Base-by-base conservation (phyloP, 64 coral and sea anemone genomes). In the Pocillopora damicornis region DNA sequence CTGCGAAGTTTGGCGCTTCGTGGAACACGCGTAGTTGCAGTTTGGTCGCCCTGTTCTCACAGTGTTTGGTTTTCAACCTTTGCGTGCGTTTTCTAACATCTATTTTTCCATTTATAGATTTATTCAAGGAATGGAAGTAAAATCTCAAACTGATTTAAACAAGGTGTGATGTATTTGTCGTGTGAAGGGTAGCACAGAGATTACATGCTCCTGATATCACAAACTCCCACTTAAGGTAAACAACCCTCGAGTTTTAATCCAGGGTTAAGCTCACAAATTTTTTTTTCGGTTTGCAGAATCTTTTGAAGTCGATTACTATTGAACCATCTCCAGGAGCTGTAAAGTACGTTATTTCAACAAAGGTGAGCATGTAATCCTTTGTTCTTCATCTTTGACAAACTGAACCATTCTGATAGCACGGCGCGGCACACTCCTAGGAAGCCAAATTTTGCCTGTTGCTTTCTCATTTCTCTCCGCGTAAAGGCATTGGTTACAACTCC, bases 261-360 rank as follows among this genome's bases (percentile, higher is more conserved):
- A 61, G 5, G 2, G 1, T 61, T 30, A 5, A 13, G 45, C 63
- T 83, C 63, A 83, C 35, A 67, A 81, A 67, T 23, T 25, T 4
- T 67, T 66, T 11, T 45, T 56, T 30, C 7, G 42, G 15, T 57
- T 58, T 85, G 13, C 37, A 85, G 81, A 30, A 13, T 85, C 81
- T 59, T 67, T 37, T 85, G 16, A 13, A 85, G 23, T 85, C 81
- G 14, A 73, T 85, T 4, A 85, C 35, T 11, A n/a, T 85, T 51
- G 66, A 85, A 85, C 81, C 81, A 15, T 25, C 64, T 13, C 62
- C 69, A 65, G 81, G 65, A 30, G 65, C 64, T 37, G 65, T 85
- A 16, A 85, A 85, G 65, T 85, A 85, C 13, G 25, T 85, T 13
- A 85, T 85, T 22, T 85, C 81, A 68, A 85, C 81, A 51, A 85